These are phyloP conservation scores for Apodemia duryi DNA, from an alignment of 2,888 invertebrate species.

Conservation along the genomic window DNA sequence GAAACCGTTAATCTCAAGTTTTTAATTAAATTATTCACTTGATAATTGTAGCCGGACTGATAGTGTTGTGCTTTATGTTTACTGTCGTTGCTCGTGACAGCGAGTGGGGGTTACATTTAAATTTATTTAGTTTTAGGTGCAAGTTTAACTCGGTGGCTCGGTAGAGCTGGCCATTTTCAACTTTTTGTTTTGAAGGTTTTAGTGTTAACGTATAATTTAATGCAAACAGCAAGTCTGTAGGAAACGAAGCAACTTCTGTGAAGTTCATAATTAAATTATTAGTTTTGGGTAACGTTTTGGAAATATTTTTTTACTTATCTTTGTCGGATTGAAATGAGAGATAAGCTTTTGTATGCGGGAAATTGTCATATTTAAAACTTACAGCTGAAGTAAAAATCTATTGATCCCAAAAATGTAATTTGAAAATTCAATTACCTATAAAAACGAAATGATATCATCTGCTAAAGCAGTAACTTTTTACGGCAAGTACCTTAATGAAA, in stretches of 20 bases:
- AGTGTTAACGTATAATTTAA: constrained; percentile 10
- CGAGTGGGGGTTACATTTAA: constrained; percentile 22
- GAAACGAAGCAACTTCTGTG: background rate
- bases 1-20: constrained; percentile 52
- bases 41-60: constrained; percentile 44
- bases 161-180: constrained; percentile 12
- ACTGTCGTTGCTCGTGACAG: constrained; percentile 23
- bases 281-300: background rate
- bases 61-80: constrained; percentile 28
- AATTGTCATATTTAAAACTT: background rate
- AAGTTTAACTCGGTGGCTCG: constrained; percentile 17
- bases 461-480: constrained; percentile 5
- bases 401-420: background rate
- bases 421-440: constrained; percentile 7
- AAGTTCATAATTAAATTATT: background rate
- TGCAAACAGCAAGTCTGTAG: constrained; percentile 2
- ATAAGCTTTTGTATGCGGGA: too few relatives aligned
- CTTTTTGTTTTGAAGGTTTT: constrained; percentile 16
- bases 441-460: constrained; percentile 10
- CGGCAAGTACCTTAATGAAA: constrained; percentile 4
- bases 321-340: background rate
- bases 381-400: background rate
- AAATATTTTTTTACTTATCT: background rate
- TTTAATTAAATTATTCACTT: constrained; percentile 70
- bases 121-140: constrained; percentile 23